Base-by-base conservation (phyloP, 2,888 invertebrate species). In the Congeria kusceri region DNA sequence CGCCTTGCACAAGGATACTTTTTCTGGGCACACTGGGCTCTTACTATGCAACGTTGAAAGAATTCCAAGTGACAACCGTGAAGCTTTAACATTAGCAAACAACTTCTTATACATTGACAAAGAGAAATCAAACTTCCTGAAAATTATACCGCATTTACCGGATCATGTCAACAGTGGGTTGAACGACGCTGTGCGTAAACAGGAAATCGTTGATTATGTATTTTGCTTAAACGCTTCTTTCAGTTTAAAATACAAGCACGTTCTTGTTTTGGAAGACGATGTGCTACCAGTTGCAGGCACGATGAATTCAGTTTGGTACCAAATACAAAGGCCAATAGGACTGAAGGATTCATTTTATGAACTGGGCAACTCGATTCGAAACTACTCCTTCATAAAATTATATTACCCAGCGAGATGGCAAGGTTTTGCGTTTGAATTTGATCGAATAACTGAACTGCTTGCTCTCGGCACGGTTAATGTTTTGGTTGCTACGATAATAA, bases 171-270 rank as follows among this genome's bases (percentile, higher is more conserved):
- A n/a, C 3, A 47, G 64, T 27, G 28, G 59, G 11, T 63, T 46
- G 1, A 64, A 29, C 56, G 49, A 59, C 4, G 46, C 27, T 18
- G 44, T 32, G 18, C 7, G 57, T 0, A 70, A 82, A 23, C 90
- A 92, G 58, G 92, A 93, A 71, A 91, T 89, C 23, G 73, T 83
- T 44, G 93, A 93, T 66, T 93, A 92, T 71, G 85, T 88, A 29
- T 91, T 84, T 72, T 93, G 93, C 65, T 68, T 93, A 25, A 86
- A 91, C 23, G 67, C 80, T 2, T 85, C 90, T 0, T 59, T 86
- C 20, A 39, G 70, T 11, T 72, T 87, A 27, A 73, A 83, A 20
- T 80, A 89, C 18, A 72, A 80, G 2, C 89, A 89, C 78, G 86
- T 91, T 3, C 65, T 93, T 18, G 29, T 93, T 58, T 61, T 92